These are phyloP conservation scores for Epirrhoe tristata DNA, from an alignment of 2,888 invertebrate genomes.

Conservation along the genomic window DNA sequence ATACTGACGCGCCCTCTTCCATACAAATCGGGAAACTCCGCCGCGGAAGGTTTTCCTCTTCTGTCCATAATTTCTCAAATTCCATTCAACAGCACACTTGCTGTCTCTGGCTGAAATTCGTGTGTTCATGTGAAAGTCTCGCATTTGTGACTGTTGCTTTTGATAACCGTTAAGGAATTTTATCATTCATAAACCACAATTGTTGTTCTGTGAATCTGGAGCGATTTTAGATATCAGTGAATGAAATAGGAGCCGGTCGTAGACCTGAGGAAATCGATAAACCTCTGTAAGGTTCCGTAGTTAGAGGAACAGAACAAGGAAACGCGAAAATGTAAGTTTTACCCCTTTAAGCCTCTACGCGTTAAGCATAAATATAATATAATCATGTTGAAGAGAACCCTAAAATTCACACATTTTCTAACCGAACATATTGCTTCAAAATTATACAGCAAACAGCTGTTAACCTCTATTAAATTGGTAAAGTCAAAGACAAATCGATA, in stretches of 20 bases:
- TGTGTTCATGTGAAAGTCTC: slow-evolving; percentile 49
- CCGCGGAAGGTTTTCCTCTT: slow-evolving; percentile 76
- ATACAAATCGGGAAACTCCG: slow-evolving; percentile 77
- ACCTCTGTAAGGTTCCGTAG: slow-evolving; percentile 24
- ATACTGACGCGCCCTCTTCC: slow-evolving; percentile 80
- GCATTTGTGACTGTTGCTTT: slow-evolving; percentile 68
- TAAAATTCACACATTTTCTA: not conserved
- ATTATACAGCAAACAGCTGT: not conserved
- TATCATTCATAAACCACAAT: slow-evolving; percentile 79
- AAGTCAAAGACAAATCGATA: slow-evolving; percentile 2
- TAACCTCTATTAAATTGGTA: not conserved
- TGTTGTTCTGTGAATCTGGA: slow-evolving; percentile 70
- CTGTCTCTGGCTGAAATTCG: slow-evolving; percentile 48
- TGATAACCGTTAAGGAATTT: slow-evolving; percentile 64
- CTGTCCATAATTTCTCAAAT: slow-evolving; percentile 70
- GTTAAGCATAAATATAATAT: not conserved
- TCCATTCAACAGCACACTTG: slow-evolving; percentile 62
- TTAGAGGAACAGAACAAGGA: slow-evolving; percentile 21
- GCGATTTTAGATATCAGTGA: slow-evolving; percentile 52
- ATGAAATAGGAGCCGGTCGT: slow-evolving; percentile 45
- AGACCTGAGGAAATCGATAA: slow-evolving; percentile 46
- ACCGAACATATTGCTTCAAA: not conserved
- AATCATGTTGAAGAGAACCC: not conserved
- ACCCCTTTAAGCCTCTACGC: not conserved
- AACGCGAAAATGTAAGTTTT: slow-evolving; percentile 43